phyloP scores from a whole-genome alignment of 2,113 vertebrate species.

The Tupaia chinensis region DNA sequence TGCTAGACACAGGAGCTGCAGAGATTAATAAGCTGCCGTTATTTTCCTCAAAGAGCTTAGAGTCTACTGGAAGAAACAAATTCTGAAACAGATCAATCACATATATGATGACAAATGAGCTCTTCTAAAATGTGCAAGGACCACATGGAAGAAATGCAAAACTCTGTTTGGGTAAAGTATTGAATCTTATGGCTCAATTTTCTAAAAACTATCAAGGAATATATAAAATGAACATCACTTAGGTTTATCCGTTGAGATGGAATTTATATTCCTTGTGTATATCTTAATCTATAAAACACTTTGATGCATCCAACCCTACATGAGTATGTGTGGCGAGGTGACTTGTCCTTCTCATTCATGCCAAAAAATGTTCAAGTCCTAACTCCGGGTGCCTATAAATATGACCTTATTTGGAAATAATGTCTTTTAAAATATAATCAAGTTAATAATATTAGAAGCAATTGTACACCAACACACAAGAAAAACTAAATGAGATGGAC shows the following conservation, averaged over 20 bases:
- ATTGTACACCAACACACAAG: no score
- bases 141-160: constrained; percentile 33
- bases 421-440: not conserved
- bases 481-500: no score
- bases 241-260: not conserved
- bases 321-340: not conserved
- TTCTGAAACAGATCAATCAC: constrained; percentile 37
- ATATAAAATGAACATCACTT: constrained; percentile 32
- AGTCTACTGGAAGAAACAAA: constrained; percentile 25
- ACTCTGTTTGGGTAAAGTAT: not conserved
- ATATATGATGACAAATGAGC: not conserved
- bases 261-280: constrained; percentile 23
- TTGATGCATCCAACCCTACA: constrained; percentile 9
- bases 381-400: not conserved
- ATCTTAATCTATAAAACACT: constrained; percentile 35
- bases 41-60: not conserved
- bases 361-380: not conserved
- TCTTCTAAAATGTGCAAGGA: constrained; percentile 23
- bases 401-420: constrained; percentile 33
- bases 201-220: constrained; percentile 25
- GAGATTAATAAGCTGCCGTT: constrained; percentile 6
- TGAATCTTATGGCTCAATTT: not conserved
- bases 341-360: not conserved
- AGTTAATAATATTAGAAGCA: not conserved
- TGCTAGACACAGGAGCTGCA: not conserved